Conservation (phyloP, 2,113 vertebrate genomes). For the Pedionomus torquatus region DNA sequence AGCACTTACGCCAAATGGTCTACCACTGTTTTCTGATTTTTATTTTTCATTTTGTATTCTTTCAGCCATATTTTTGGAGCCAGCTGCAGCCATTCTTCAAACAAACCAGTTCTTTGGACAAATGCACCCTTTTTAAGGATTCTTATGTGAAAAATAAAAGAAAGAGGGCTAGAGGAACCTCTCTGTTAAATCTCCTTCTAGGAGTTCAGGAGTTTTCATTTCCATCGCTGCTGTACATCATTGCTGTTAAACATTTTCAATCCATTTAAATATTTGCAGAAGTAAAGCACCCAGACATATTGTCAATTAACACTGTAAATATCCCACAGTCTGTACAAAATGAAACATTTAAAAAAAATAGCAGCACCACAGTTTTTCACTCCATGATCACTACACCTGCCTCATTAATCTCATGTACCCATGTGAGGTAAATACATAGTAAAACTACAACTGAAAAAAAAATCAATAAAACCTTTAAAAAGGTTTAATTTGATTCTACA, state of each 20-base stretch:
- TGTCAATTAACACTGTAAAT: constrained; percentile 68
- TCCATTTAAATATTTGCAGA: constrained; percentile 42
- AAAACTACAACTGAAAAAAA: constrained; percentile 38
- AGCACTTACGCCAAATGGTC: background rate
- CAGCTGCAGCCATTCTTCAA: background rate
- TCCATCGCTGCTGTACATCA: background rate
- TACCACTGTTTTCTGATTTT: background rate
- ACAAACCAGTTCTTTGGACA: background rate
- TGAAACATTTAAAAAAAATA: constrained; percentile 48
- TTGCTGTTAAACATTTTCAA: constrained; percentile 47
- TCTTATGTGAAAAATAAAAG: background rate
- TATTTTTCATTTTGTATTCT: background rate
- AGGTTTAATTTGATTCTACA: constrained; percentile 60
- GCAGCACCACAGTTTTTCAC: constrained; percentile 39
- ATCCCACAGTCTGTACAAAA: constrained; percentile 44
- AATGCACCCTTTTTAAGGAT: background rate
- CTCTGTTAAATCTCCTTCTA: background rate
- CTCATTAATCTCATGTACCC: constrained; percentile 34
- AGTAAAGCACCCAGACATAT: constrained; percentile 56
- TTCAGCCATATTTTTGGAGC: background rate
- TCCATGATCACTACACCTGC: constrained; percentile 11
- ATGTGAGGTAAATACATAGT: constrained; percentile 47
- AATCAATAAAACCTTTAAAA: constrained; percentile 58
- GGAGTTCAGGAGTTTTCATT: background rate
- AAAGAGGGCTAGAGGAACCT: background rate